Evolutionary conservation across 1,140 invertebrate genomes (phyloP), one percentile per base, ranked within the genome.

Genomic region (Euwallacea similis): DNA sequence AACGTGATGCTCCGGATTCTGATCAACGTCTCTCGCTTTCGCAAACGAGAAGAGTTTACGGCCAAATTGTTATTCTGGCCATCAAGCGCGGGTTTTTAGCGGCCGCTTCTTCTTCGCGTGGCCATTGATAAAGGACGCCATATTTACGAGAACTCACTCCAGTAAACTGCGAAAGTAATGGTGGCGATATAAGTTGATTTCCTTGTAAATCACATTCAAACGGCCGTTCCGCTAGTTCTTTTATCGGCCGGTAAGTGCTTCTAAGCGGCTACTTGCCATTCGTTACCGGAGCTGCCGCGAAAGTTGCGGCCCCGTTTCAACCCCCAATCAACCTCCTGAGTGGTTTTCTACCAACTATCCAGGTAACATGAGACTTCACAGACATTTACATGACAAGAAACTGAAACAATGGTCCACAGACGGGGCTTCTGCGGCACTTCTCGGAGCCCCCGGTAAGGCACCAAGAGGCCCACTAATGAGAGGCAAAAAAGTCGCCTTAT

Each of bases 121-220:
- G n/a, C 11, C 47, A 65, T 66, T 56, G 65, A 66, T 58, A 66
- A 66, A 66, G 42, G 53, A 56, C 47, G 43, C 21, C 59, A 58
- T 56, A 66, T 56, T 66, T 44, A 56, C 16, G 16, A 16, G 41
- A 16, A 44, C 65, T 11, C 21, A 55, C 9, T 54, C 47, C 33
- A 55, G 42, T 65, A 65, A 65, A 65, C 47, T 42, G 50, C 11
- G 15, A n/a, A 66, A 66, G 41, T 66, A 58, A 66, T 66, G 54
- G 54, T 15, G 47, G 65, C 54, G 65, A 66, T 66, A 66, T 56
- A 66, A 66, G 53, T 56, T 66, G 41, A 66, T 66, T 66, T 66
- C 47, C 65, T 66, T 66, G 47, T 66, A 66, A 66, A 66, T 66
- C 65, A 56, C 65, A 66, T 10, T 43, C 60, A 43, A 62, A 33